A percentile compares a stretch with the other conserved stretches of the same genome.
Evolutionary conservation across 2,888 invertebrate genomes (phyloP).

Genomic region (Trisateles emortualis): DNA sequence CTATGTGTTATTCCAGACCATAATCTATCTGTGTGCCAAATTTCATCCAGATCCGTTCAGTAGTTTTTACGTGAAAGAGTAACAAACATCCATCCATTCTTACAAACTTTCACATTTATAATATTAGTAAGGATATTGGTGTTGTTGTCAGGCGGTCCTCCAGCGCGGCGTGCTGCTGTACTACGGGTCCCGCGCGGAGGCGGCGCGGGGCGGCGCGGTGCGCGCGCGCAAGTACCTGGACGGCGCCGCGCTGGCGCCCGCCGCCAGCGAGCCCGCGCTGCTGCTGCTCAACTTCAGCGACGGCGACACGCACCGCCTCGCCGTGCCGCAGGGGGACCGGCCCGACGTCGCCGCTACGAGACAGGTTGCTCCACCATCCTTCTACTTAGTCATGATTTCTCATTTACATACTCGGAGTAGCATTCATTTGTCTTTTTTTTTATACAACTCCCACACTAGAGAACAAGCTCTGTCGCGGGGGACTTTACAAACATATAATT

Average conservation of each 20-base stretch:
- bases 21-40: too few relatives aligned
- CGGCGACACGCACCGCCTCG: constrained; percentile 86
- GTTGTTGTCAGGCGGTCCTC: constrained; percentile 82
- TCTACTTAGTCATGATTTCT: neutral
- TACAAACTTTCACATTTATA: too few relatives aligned
- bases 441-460: too few relatives aligned
- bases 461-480: too few relatives aligned
- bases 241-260: constrained; percentile 82
- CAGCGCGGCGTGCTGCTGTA: constrained; percentile 90
- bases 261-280: constrained; percentile 77
- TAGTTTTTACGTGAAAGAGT: too few relatives aligned
- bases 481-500: too few relatives aligned
- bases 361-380: constrained; percentile 66
- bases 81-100: too few relatives aligned
- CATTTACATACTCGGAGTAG: too few relatives aligned
- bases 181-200: constrained; percentile 88
- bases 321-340: constrained; percentile 72
- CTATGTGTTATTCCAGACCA: too few relatives aligned
- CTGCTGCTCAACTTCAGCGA: constrained; percentile 85
- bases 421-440: too few relatives aligned
- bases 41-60: too few relatives aligned
- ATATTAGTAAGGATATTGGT: too few relatives aligned
- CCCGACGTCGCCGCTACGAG: constrained; percentile 69
- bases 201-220: constrained; percentile 84
- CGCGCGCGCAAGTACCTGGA: constrained; percentile 89